A percentile compares a stretch with the other conserved stretches of the same genome.
Conservation (phyloP, 2,888 invertebrate species). For the Drosophila mercatorum region DNA sequence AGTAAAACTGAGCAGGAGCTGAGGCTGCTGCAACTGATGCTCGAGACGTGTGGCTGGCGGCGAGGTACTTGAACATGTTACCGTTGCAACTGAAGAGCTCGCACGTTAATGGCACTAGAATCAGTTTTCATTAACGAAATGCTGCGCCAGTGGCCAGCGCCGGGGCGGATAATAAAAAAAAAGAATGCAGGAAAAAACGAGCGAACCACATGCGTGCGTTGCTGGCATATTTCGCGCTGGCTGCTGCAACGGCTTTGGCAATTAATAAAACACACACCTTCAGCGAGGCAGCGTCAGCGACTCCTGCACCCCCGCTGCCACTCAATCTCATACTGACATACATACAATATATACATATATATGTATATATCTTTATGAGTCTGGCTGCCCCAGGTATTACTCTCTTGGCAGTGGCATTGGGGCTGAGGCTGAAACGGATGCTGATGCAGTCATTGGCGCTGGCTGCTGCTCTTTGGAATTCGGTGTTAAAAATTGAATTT, state of each 20-base stretch:
- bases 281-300: conserved; percentile 46
- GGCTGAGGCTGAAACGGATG: not conserved
- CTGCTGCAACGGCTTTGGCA: conserved; percentile 60
- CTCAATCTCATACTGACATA: conserved; percentile 47
- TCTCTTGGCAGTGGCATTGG: conserved; percentile 29
- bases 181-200: not conserved
- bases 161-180: not conserved
- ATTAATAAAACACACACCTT: conserved; percentile 79
- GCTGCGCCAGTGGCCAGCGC: conserved; percentile 42
- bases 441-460: conserved; percentile 22
- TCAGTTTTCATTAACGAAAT: conserved; percentile 81
- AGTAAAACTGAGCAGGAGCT: conserved; percentile 58
- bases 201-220: conserved; percentile 77
- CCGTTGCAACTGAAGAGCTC: conserved; percentile 73
- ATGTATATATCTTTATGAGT: conserved; percentile 59
- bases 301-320: conserved; percentile 2
- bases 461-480: conserved; percentile 5
- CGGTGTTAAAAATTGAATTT: conserved; percentile 70
- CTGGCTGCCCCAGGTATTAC: conserved; percentile 17
- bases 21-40: conserved; percentile 5
- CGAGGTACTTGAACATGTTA: conserved; percentile 70
- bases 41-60: conserved; percentile 3
- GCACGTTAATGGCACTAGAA: conserved; percentile 80
- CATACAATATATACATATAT: conserved; percentile 53
- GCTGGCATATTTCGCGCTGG: conserved; percentile 67